A percentile compares a stretch with the other conserved stretches of the same genome.
Conservation (phyloP, 1,140 invertebrate genomes). For the Nymphalis io region DNA sequence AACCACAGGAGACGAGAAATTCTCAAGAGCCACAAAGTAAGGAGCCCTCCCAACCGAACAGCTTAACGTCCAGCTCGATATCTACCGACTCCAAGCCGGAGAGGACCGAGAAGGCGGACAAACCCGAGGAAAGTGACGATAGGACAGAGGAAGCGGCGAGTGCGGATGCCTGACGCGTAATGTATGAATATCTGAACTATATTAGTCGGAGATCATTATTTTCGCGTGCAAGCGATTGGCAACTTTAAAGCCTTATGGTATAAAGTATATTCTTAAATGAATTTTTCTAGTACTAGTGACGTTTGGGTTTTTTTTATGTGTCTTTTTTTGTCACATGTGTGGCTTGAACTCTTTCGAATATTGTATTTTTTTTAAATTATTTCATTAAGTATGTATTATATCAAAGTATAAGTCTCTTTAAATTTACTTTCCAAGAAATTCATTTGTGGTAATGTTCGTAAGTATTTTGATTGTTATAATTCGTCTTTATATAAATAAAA, state of each 20-base stretch:
- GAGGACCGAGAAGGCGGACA: constrained; percentile 42
- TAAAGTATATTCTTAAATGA: neutral
- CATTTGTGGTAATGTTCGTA: no score
- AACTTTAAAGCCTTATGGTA: constrained; percentile 6
- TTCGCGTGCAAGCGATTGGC: constrained; percentile 32
- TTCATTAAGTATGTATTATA: no score
- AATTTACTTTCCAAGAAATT: no score
- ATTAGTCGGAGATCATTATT: constrained; percentile 48
- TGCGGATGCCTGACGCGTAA: constrained; percentile 68
- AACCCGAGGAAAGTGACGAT: constrained; percentile 25
- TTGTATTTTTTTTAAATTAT: no score
- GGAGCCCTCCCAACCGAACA: constrained; percentile 70
- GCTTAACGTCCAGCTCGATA: constrained; percentile 70
- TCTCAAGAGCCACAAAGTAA: constrained; percentile 71
- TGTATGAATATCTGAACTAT: constrained; percentile 41
- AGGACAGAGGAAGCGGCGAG: constrained; percentile 42
- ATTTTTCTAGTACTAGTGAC: no score
- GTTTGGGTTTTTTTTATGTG: no score
- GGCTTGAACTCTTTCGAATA: no score
- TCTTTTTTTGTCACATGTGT: no score
- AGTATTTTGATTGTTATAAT: no score
- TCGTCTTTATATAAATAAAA: no score
- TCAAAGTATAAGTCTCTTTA: no score
- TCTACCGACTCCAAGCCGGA: constrained; percentile 67
- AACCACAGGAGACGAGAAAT: constrained; percentile 54